A percentile compares a stretch with the other conserved stretches of the same genome.
These are phyloP conservation scores for Oncopeltus fasciatus DNA, from an alignment of 1,140 invertebrate species.

Conservation along the genomic window DNA sequence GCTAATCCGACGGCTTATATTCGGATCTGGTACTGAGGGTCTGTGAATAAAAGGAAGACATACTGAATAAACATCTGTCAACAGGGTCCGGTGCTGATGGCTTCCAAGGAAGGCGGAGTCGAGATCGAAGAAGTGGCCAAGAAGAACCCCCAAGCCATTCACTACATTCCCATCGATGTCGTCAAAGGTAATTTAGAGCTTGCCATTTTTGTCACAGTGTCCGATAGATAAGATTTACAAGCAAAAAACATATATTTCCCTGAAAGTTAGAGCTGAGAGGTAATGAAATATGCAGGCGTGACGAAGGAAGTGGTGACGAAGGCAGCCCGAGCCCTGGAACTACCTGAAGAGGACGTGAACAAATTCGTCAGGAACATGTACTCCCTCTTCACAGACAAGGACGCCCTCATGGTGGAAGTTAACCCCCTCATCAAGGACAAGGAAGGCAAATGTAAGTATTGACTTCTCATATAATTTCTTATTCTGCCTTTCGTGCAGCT, in stretches of 20 bases:
- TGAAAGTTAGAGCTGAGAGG: background rate
- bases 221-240: too few species aligned
- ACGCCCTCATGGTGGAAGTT: slow-evolving; percentile 85
- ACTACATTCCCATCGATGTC: slow-evolving; percentile 81
- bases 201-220: too few species aligned
- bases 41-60: too few species aligned
- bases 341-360: slow-evolving; percentile 47
- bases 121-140: slow-evolving; percentile 91
- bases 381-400: slow-evolving; percentile 72
- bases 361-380: slow-evolving; percentile 75
- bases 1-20: too few species aligned
- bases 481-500: too few species aligned
- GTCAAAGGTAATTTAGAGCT: slow-evolving; percentile 41
- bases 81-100: slow-evolving; percentile 87
- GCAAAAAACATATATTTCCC: too few species aligned
- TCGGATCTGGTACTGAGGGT: too few species aligned
- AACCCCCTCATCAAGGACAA: slow-evolving; percentile 91
- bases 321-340: slow-evolving; percentile 65
- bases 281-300: slow-evolving; percentile 30
- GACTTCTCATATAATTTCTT: too few species aligned
- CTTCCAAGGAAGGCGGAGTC: slow-evolving; percentile 84
- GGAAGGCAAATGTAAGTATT: slow-evolving; percentile 40
- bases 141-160: slow-evolving; percentile 77
- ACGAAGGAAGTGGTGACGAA: slow-evolving; percentile 54
- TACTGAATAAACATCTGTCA: too few species aligned